These are phyloP conservation scores for Tromatobia lineatoria DNA, from an alignment of 2,888 invertebrate genomes.

Conservation along the genomic window DNA sequence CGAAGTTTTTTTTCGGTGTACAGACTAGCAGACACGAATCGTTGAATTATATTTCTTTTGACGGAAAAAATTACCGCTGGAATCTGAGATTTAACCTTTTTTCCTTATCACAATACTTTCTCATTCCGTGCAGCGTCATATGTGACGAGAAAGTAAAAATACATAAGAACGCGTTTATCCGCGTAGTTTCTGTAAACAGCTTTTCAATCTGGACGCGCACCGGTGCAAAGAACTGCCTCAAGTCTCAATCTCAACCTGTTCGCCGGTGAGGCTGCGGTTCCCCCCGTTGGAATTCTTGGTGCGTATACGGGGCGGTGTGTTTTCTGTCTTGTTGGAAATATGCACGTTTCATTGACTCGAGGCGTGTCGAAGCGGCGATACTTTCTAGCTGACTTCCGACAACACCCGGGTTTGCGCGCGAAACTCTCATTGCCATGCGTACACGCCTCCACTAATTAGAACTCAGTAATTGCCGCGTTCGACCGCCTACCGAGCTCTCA, in stretches of 20 bases:
- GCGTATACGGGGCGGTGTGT: constrained; percentile 16
- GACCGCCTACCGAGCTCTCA: constrained; percentile 48
- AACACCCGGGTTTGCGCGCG: constrained; percentile 24
- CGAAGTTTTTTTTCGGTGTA: too few relatives aligned
- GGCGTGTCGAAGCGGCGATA: constrained; percentile 40
- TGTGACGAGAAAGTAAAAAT: constrained; percentile 27
- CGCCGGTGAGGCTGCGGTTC: constrained; percentile 15
- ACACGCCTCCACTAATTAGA: constrained; percentile 70
- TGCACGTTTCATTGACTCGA: constrained; percentile 50
- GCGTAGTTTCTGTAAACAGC: constrained; percentile 27
- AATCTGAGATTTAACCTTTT: background rate
- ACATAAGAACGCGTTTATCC: constrained; percentile 6
- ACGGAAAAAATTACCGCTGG: background rate
- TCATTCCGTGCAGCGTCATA: background rate
- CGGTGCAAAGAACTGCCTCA: constrained; percentile 43
- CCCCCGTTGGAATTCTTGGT: constrained; percentile 43
- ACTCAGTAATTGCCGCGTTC: constrained; percentile 72
- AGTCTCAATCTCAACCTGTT: constrained; percentile 57
- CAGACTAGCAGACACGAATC: background rate
- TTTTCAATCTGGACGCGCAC: constrained; percentile 30
- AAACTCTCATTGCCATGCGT: constrained; percentile 48
- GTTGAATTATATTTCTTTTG: background rate
- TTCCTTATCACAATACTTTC: constrained; percentile 7
- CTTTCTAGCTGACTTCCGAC: constrained; percentile 44
- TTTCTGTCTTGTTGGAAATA: constrained; percentile 33